These are phyloP conservation scores for Panthera tigris DNA, from an alignment of 2,113 vertebrate species.

Conservation along the genomic window DNA sequence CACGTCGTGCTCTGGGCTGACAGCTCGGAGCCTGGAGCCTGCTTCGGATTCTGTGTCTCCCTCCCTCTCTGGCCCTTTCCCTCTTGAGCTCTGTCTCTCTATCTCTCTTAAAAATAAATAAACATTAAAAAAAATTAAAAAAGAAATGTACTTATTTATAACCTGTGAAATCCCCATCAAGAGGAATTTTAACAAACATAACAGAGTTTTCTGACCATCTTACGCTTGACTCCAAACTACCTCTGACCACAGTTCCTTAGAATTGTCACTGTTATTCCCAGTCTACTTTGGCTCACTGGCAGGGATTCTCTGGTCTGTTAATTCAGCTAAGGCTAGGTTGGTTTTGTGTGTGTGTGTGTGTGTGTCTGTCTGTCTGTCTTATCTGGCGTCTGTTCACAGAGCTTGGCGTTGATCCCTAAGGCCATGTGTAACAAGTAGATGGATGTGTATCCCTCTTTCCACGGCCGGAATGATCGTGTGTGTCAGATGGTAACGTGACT, in stretches of 20 bases:
- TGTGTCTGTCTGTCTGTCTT: background rate
- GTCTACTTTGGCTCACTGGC: slow-evolving; percentile 76
- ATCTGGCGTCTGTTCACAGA: background rate
- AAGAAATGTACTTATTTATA: slow-evolving; percentile 70
- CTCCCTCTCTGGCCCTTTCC: no score
- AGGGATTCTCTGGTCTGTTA: background rate
- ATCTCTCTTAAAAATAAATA: no score
- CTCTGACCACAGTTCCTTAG: slow-evolving; percentile 69
- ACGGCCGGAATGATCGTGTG: background rate
- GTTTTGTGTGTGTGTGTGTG: background rate
- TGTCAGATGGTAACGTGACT: background rate
- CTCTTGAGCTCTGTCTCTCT: no score
- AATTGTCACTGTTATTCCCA: slow-evolving; percentile 67
- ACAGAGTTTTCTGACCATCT: slow-evolving; percentile 74
- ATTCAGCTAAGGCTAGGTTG: background rate
- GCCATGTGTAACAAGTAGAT: no score
- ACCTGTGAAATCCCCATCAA: slow-evolving; percentile 69
- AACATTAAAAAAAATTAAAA: no score
- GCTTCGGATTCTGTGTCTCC: no score
- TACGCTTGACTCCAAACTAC: slow-evolving; percentile 70
- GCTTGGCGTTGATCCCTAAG: no score
- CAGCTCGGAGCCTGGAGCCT: no score
- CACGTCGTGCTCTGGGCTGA: no score
- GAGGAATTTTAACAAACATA: slow-evolving; percentile 76
- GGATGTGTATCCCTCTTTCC: background rate